phyloP scores from a whole-genome alignment of 2,113 vertebrate genomes.

The Vidua chalybeata region DNA sequence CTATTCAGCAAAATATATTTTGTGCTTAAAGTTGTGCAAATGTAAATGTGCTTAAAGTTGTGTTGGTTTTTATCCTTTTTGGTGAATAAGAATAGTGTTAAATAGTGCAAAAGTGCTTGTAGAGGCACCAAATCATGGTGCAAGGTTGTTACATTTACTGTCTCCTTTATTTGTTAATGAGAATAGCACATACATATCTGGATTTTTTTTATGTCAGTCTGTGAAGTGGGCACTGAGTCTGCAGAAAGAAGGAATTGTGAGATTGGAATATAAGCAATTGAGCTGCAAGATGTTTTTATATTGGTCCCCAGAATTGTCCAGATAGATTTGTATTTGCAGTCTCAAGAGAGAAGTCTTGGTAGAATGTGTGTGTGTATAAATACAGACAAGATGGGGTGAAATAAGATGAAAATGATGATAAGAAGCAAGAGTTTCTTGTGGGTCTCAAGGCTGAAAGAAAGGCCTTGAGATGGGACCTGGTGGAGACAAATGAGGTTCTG shows the following conservation, averaged over 20 bases:
- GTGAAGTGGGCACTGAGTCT: not conserved
- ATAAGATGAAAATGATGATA: not conserved
- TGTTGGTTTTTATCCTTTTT: not conserved
- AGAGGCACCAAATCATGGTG: not conserved
- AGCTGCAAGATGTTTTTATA: not conserved
- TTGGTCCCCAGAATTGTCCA: not conserved
- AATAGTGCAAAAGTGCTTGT: not conserved
- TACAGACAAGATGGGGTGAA: not conserved
- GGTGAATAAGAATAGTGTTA: not conserved
- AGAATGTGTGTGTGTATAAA: not conserved
- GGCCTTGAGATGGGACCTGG: not conserved
- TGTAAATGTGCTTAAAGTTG: not conserved
- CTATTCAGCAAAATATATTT: not conserved
- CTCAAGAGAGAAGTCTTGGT: not conserved
- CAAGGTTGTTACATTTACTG: not conserved
- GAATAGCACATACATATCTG: not conserved
- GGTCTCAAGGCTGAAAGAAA: not conserved
- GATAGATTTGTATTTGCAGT: not conserved
- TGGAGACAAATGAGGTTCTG: not conserved
- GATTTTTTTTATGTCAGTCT: too few relatives aligned
- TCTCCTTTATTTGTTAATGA: not conserved
- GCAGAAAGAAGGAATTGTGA: not conserved
- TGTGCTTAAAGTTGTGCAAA: not conserved
- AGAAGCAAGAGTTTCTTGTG: not conserved
- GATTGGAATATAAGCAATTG: not conserved